Conservation (phyloP, 2,797 vertebrate species). For the Microctenopoma stevenorrisi region DNA sequence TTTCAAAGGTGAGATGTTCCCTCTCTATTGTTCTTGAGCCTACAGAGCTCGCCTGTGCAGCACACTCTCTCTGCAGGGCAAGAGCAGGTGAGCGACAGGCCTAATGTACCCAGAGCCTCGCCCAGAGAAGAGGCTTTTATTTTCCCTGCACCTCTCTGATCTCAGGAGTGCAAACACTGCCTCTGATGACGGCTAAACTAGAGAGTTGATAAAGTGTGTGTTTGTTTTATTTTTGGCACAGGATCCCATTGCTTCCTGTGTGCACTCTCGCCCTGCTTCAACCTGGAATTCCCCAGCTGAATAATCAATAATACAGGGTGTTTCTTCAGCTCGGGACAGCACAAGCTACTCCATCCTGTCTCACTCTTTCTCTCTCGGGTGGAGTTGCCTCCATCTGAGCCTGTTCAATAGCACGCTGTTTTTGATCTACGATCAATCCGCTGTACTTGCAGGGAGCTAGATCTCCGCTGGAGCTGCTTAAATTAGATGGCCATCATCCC, state of each 20-base stretch:
- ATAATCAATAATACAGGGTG: slow-evolving; percentile 68
- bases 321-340: slow-evolving; percentile 20
- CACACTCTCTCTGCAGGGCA: slow-evolving; percentile 3
- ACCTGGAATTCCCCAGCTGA: slow-evolving; percentile 48
- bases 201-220: slow-evolving; percentile 7
- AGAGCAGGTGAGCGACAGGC: slow-evolving; percentile 52
- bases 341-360: slow-evolving; percentile 11
- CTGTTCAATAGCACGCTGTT: slow-evolving; percentile 56
- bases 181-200: slow-evolving; percentile 8
- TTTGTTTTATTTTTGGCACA: slow-evolving; percentile 30
- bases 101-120: slow-evolving; percentile 33
- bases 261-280: slow-evolving; percentile 23
- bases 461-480: slow-evolving; percentile 30
- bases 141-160: slow-evolving; percentile 31
- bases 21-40: neutral
- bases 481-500: slow-evolving; percentile 12
- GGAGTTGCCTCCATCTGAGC: slow-evolving; percentile 36
- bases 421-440: slow-evolving; percentile 63
- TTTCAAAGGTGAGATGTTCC: slow-evolving; percentile 10
- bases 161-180: slow-evolving; percentile 33
- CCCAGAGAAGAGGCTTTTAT: slow-evolving; percentile 43
- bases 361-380: slow-evolving; percentile 27
- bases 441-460: slow-evolving; percentile 20
- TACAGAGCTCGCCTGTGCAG: slow-evolving; percentile 3
- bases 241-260: neutral